Evolutionary conservation across 2,797 vertebrate species (phyloP).

Genomic region (Coregonus suidteri): DNA sequence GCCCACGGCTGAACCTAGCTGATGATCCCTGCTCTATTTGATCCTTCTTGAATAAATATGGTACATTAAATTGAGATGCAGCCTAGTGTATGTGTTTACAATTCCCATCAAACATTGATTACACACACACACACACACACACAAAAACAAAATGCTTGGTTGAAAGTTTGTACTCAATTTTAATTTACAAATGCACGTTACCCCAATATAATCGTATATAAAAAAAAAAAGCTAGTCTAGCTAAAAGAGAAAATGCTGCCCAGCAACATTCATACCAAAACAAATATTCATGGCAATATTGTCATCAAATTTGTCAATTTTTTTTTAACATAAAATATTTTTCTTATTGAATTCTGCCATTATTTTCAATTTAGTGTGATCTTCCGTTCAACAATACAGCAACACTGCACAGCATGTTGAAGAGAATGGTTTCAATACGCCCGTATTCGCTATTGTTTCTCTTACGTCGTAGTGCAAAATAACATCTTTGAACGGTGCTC

Average conservation of each 20-base stretch:
- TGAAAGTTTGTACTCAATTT: slow-evolving; percentile 66
- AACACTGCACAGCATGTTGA: slow-evolving; percentile 13
- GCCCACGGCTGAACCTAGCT: neutral
- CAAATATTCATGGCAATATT: slow-evolving; percentile 49
- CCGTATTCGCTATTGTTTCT: slow-evolving; percentile 16
- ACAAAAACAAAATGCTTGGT: neutral
- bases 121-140: slow-evolving; percentile 16
- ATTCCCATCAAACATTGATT: neutral
- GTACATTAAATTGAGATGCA: neutral
- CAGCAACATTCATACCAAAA: slow-evolving; percentile 71
- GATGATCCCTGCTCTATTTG: no score
- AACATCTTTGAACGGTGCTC: slow-evolving; percentile 39
- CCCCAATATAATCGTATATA: slow-evolving; percentile 49
- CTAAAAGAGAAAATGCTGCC: slow-evolving; percentile 69
- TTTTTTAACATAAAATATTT: slow-evolving; percentile 28
- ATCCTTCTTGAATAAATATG: neutral
- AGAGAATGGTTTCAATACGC: slow-evolving; percentile 17
- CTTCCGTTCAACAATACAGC: slow-evolving; percentile 17
- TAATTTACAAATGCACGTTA: slow-evolving; percentile 74
- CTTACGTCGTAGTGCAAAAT: slow-evolving; percentile 37
- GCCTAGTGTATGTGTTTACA: neutral
- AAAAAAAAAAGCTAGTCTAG: slow-evolving; percentile 65
- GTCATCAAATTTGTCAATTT: slow-evolving; percentile 17
- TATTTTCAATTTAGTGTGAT: slow-evolving; percentile 23
- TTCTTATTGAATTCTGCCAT: slow-evolving; percentile 27